phyloP scores from a whole-genome alignment of 2,888 invertebrate species.

The Ophion costatus region DNA sequence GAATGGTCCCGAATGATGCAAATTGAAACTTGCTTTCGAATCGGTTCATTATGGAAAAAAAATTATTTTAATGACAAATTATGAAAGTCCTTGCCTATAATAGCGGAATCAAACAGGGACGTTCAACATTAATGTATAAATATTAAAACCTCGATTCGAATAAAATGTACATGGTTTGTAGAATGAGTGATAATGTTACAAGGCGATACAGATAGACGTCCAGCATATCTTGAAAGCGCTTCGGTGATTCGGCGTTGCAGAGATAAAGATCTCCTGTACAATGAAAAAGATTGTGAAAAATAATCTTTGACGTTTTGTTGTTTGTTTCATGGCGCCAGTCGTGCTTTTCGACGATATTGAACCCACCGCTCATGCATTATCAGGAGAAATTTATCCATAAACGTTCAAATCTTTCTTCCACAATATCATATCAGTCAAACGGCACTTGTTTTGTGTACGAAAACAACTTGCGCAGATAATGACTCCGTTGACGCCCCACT shows the following conservation, averaged over 20 bases:
- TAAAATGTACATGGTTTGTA: background rate
- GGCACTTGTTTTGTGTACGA: conserved; percentile 50
- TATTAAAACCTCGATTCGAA: no score
- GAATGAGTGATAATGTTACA: background rate
- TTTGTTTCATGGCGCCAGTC: conserved; percentile 69
- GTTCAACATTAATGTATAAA: no score
- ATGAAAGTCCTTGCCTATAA: no score
- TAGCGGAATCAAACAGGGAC: no score
- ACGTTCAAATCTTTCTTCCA: conserved; percentile 30
- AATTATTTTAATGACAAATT: no score
- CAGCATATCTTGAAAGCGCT: background rate
- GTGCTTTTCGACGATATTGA: conserved; percentile 35
- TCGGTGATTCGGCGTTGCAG: background rate
- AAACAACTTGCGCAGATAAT: conserved; percentile 63
- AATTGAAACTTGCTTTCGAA: no score
- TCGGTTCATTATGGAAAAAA: no score
- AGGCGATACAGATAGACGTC: background rate
- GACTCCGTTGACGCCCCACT: conserved; percentile 9
- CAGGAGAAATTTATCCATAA: conserved; percentile 47
- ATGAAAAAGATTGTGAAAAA: background rate
- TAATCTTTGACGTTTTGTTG: conserved; percentile 64
- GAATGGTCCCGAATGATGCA: no score
- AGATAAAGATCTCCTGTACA: background rate
- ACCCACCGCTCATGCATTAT: conserved; percentile 46
- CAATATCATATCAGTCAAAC: conserved; percentile 43